phyloP scores from a whole-genome alignment of 2,113 vertebrate species.

The Mobula hypostoma region DNA sequence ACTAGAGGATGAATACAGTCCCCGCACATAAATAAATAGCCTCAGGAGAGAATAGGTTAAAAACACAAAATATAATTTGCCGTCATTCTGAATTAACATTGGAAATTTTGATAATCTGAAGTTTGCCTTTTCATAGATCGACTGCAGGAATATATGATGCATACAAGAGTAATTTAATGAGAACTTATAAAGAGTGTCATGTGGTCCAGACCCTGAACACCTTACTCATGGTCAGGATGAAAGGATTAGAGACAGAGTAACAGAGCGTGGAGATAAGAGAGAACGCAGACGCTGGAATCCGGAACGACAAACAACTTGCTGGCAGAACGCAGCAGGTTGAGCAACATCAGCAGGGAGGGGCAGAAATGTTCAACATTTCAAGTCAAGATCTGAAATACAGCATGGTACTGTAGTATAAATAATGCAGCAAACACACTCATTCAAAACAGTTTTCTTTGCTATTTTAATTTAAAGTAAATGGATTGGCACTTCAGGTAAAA shows the following conservation, averaged over 20 bases:
- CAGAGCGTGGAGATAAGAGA: too few relatives aligned
- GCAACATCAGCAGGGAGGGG: too few relatives aligned
- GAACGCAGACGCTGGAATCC: too few relatives aligned
- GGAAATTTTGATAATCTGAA: neutral
- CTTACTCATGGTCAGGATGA: neutral
- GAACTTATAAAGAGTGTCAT: neutral
- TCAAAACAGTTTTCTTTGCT: neutral
- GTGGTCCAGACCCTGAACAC: neutral
- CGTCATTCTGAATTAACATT: neutral
- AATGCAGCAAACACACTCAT: neutral
- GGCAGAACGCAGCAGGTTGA: too few relatives aligned
- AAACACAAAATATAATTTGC: neutral
- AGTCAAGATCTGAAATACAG: too few relatives aligned
- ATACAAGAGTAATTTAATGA: neutral
- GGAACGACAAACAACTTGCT: too few relatives aligned
- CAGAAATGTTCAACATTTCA: too few relatives aligned
- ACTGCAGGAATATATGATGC: neutral
- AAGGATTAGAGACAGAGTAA: too few relatives aligned
- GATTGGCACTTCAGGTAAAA: neutral
- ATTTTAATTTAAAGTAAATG: neutral
- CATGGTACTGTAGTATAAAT: too few relatives aligned
- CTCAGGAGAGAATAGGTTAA: neutral
- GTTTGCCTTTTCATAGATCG: neutral
- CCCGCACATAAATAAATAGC: neutral
- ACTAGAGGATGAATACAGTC: neutral